These are phyloP conservation scores for human (Homo sapiens) DNA, from an alignment of 2,113 vertebrate genomes.

Conservation along the genomic window GRCh38 chr15:88126501-88127000, in stretches of 20 bases:
- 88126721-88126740: neutral
- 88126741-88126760: neutral
- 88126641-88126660: neutral
- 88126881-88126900: neutral
- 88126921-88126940: neutral
- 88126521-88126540: neutral
- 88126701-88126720: neutral
- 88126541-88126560: neutral
- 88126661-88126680: neutral
- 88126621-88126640: neutral
- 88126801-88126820: neutral
- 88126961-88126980: conserved; percentile 19
- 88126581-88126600: neutral
- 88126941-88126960: neutral
- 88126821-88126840: neutral
- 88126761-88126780: neutral
- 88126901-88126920: neutral
- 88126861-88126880: neutral
- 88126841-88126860: neutral
- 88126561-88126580: neutral
- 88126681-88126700: neutral
- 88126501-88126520: neutral
- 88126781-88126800: neutral
- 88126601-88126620: neutral
- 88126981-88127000: conserved; percentile 20